Evolutionary conservation across 2,113 vertebrate species (phyloP).

Genomic region (Ictidomys tridecemlineatus): DNA sequence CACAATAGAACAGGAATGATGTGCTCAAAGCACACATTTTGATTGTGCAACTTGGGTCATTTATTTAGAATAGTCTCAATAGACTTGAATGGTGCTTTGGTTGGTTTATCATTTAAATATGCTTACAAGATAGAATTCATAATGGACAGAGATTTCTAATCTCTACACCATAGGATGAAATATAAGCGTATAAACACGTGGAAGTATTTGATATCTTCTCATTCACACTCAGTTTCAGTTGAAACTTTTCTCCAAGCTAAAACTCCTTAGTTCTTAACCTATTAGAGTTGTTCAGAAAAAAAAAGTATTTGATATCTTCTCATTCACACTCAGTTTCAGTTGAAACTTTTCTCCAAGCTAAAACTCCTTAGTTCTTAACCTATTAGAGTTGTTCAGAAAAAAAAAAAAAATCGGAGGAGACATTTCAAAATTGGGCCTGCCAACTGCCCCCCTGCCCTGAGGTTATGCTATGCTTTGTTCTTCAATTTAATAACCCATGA

Average conservation of each 20-base stretch:
- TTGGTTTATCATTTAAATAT: slow-evolving; percentile 13
- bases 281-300: background rate
- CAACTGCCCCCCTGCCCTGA: background rate
- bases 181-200: background rate
- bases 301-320: background rate
- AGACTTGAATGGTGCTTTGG: background rate
- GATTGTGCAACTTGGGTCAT: background rate
- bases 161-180: background rate
- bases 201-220: slow-evolving; percentile 12
- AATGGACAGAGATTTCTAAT: background rate
- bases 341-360: slow-evolving; percentile 35
- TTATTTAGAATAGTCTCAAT: background rate
- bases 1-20: background rate
- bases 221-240: background rate
- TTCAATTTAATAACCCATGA: slow-evolving; percentile 20
- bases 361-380: background rate
- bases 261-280: background rate
- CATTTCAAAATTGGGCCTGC: background rate
- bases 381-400: background rate
- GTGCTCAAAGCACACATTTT: background rate
- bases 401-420: background rate
- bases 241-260: slow-evolving; percentile 38
- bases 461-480: background rate
- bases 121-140: background rate
- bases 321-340: background rate